These are phyloP conservation scores for Formica selysi DNA, from an alignment of 1,140 invertebrate genomes.

Conservation along the genomic window DNA sequence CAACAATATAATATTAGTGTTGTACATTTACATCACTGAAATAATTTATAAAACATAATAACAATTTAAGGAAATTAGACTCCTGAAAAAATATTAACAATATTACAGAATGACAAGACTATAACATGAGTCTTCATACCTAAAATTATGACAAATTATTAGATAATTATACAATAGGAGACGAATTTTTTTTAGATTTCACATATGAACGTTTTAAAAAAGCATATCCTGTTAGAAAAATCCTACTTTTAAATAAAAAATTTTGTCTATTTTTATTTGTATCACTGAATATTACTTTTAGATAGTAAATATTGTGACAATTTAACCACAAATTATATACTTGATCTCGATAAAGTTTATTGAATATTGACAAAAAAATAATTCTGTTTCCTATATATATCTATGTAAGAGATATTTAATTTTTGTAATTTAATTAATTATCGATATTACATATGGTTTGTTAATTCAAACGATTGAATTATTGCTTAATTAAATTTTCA, in stretches of 20 bases:
- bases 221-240: conserved; percentile 18
- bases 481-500: neutral
- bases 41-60: conserved; percentile 28
- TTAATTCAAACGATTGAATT: conserved; percentile 15
- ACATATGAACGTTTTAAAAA: conserved; percentile 14
- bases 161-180: conserved; percentile 24
- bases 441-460: conserved; percentile 17
- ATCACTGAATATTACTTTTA: conserved; percentile 27
- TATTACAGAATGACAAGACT: conserved; percentile 25
- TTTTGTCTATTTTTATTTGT: conserved; percentile 32
- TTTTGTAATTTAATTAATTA: neutral
- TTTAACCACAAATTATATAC: conserved; percentile 31
- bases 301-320: conserved; percentile 18
- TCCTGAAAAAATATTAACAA: conserved; percentile 37
- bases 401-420: conserved; percentile 6
- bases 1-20: conserved; percentile 30
- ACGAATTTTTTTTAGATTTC: conserved; percentile 20
- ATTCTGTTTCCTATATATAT: conserved; percentile 20
- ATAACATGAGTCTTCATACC: neutral
- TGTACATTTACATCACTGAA: conserved; percentile 37
- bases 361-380: neutral
- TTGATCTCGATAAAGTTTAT: neutral
- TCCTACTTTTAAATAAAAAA: conserved; percentile 24
- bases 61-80: conserved; percentile 33
- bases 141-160: conserved; percentile 24